Evolutionary conservation across 37 sponge, comb jelly and placozoan species (phyloP).

Genomic region (Axinella damicornis): DNA sequence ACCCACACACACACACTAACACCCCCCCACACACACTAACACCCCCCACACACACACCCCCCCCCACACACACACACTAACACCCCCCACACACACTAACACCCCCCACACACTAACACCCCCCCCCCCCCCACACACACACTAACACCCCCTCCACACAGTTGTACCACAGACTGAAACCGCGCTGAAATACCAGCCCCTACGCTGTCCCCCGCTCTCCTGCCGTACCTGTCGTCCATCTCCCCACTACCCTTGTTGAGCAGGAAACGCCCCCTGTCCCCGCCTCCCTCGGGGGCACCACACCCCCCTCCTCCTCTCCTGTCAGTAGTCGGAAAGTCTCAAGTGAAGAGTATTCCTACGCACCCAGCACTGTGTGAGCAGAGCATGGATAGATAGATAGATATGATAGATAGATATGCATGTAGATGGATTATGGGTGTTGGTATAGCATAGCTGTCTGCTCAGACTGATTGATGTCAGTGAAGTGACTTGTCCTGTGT

Average conservation of each 20-base stretch:
- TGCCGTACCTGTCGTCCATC: neutral
- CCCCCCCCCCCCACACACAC: neutral
- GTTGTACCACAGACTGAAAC: no score
- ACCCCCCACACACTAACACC: no score
- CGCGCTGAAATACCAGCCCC: neutral
- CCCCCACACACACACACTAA: no score
- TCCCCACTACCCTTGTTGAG: neutral
- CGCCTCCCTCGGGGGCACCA: no score
- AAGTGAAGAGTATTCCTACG: constrained; percentile 24
- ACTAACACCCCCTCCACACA: constrained; percentile 31
- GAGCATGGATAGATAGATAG: no score
- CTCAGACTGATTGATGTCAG: no score
- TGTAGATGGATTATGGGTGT: no score
- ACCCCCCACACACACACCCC: constrained; percentile 11
- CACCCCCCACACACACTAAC: no score
- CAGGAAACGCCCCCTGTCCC: constrained; percentile 35
- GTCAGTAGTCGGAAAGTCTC: neutral
- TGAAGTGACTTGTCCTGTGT: no score
- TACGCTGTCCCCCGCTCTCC: constrained; percentile 26
- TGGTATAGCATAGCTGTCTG: no score
- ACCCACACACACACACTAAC: neutral
- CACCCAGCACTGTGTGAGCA: neutral
- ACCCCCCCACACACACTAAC: constrained; percentile 11
- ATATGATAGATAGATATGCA: no score
- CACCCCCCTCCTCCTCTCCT: no score